Conservation (phyloP, 1,140 invertebrate species). For the Portunus trituberculatus region DNA sequence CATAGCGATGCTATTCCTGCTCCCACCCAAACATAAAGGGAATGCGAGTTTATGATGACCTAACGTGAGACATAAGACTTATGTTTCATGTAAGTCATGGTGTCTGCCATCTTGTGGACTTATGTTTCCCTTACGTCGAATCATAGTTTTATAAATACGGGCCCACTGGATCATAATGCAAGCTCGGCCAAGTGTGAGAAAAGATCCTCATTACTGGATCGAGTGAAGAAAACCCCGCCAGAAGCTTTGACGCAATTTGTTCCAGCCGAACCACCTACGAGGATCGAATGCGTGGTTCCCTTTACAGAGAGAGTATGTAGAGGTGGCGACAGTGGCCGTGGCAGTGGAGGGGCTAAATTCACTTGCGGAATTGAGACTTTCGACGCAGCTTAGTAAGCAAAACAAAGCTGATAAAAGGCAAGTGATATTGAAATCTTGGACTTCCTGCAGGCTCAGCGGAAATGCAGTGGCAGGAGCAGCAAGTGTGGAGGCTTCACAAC, state of each 20-base stretch:
- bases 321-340: neutral
- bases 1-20: too few relatives aligned
- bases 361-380: neutral
- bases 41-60: too few relatives aligned
- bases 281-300: conserved; percentile 24
- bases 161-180: conserved; percentile 8
- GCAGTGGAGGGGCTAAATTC: neutral
- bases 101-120: too few relatives aligned
- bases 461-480: neutral
- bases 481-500: too few relatives aligned
- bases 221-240: neutral
- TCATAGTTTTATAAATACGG: too few relatives aligned
- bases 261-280: neutral
- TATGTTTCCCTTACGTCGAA: too few relatives aligned
- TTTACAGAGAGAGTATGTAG: neutral
- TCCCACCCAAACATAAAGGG: too few relatives aligned
- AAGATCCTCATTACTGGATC: neutral
- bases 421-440: neutral
- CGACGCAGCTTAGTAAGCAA: neutral
- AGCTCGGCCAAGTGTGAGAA: neutral
- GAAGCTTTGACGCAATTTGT: neutral
- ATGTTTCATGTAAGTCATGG: too few relatives aligned
- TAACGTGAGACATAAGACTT: too few relatives aligned
- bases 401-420: neutral
- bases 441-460: neutral